A percentile compares a stretch with the other conserved stretches of the same genome.
Evolutionary conservation across 2,888 invertebrate species (phyloP).

Genomic region (Calameuta filiformis): DNA sequence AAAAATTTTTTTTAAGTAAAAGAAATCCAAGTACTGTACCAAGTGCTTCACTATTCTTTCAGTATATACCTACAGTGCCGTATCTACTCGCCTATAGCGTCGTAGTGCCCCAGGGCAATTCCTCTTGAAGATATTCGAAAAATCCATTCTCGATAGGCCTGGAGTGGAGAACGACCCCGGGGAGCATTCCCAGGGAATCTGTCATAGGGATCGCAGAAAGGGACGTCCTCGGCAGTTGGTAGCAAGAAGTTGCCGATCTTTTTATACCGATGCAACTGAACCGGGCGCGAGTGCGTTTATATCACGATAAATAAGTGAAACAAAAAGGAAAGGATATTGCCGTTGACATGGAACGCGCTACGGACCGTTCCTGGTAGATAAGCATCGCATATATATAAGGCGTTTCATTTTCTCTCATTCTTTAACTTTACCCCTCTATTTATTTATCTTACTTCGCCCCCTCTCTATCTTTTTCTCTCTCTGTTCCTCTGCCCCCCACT

Average conservation of each 20-base stretch:
- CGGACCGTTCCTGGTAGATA: slow-evolving; percentile 27
- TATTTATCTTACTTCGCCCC: neutral
- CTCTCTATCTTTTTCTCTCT: neutral
- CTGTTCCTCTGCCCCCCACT: slow-evolving; percentile 3
- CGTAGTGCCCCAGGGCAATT: neutral
- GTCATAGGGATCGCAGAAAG: slow-evolving; percentile 3
- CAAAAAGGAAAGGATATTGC: slow-evolving; percentile 42
- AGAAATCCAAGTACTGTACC: neutral
- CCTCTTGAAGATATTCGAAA: neutral
- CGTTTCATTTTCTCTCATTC: slow-evolving; percentile 10
- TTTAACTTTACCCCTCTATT: slow-evolving; percentile 14
- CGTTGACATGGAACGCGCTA: slow-evolving; percentile 39
- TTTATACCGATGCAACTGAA: slow-evolving; percentile 1
- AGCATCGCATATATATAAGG: slow-evolving; percentile 40
- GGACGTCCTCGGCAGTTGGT: neutral
- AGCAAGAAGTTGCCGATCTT: slow-evolving; percentile 3
- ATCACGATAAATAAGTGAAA: slow-evolving; percentile 43
- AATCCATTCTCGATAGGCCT: neutral
- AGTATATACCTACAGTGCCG: neutral
- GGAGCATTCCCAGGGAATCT: slow-evolving; percentile 2
- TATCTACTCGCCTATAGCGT: neutral
- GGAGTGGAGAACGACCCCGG: slow-evolving; percentile 2
- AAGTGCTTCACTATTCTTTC: neutral
- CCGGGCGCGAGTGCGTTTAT: slow-evolving; percentile 12
- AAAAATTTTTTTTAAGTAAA: neutral